These are phyloP conservation scores for Hyaena hyaena DNA, from an alignment of 2,113 vertebrate species.

Conservation along the genomic window DNA sequence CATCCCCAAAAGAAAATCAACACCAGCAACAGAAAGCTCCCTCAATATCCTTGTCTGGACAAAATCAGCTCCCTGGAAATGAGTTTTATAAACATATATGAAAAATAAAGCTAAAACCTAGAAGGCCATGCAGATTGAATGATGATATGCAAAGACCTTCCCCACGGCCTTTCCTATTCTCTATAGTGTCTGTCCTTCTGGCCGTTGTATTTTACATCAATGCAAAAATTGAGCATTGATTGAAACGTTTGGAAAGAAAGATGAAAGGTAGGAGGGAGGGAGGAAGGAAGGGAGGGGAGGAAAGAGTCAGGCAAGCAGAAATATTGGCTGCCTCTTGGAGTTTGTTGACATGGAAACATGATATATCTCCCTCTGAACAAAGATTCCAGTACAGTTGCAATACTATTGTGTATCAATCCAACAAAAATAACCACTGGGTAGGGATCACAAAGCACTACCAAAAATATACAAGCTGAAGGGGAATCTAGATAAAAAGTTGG, in stretches of 20 bases:
- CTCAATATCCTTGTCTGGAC: background rate
- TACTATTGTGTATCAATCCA: conserved; percentile 35
- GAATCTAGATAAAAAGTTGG: background rate
- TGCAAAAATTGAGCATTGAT: background rate
- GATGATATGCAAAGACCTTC: background rate
- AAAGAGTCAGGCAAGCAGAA: background rate
- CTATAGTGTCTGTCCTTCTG: background rate
- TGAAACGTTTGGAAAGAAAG: background rate
- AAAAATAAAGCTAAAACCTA: background rate
- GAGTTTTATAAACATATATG: background rate
- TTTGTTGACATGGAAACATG: conserved; percentile 78
- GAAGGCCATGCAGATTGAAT: background rate
- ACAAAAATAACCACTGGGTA: conserved; percentile 30
- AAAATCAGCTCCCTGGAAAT: background rate
- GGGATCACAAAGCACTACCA: conserved; percentile 9
- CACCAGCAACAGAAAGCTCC: background rate
- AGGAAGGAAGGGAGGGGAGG: background rate
- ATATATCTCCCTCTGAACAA: conserved; percentile 60
- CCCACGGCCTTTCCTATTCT: background rate
- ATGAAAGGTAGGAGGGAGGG: background rate
- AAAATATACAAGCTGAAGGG: conserved; percentile 21
- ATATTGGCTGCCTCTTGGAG: background rate
- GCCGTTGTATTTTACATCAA: background rate
- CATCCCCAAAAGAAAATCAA: background rate
- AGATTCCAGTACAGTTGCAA: conserved; percentile 48